Base-by-base conservation (phyloP, 2,113 vertebrate species). In the Sphyrna mokarran region DNA sequence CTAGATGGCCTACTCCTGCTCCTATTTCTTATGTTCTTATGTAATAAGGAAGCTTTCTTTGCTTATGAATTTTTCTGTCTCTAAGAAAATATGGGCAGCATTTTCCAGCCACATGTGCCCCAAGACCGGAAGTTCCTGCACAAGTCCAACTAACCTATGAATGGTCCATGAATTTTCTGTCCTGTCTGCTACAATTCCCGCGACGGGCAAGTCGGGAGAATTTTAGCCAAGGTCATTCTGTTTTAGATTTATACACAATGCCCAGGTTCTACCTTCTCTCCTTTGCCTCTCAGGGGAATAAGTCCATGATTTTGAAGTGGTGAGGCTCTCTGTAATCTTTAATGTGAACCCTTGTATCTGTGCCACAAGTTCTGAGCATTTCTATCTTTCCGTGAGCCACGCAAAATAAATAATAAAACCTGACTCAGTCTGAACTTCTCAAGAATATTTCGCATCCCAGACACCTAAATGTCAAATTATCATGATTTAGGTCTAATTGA, bases 391-490 rank as follows among this genome's bases (percentile, higher is more conserved):
- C 1, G 48, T 72, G 43, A 95, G 43, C 43, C 68, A 54, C 40
- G 33, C 26, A 72, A 76, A 72, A 43, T 72, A 72, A 72, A 72
- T 95, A 95, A 72, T 29, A 43, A 72, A 22, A 72, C 94, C 29
- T 72, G 68, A 76, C 68, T 90, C 87, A 90, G 18, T 61, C 87
- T 95, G 69, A 95, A 95, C 40, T 54, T 70, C 69, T 72, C 94
- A 72, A 54, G 40, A 95, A 72, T 72, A 54, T 76, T 95, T 95
- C 14, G 13, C 70, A 72, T 76, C 18, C 5, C 69, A 48, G 43
- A 43, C 43, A 95, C 29, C 69, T 48, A 95, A 95, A 48, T 43
- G 22, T 72, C 89, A 93, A 95, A 95, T 95, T 72, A 95, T 72
- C 66, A 72, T 72, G 43, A 95, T 54, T 95, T 95, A 33, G 13